Conservation (phyloP, 2,888 invertebrate species). For the Neoascia interrupta region DNA sequence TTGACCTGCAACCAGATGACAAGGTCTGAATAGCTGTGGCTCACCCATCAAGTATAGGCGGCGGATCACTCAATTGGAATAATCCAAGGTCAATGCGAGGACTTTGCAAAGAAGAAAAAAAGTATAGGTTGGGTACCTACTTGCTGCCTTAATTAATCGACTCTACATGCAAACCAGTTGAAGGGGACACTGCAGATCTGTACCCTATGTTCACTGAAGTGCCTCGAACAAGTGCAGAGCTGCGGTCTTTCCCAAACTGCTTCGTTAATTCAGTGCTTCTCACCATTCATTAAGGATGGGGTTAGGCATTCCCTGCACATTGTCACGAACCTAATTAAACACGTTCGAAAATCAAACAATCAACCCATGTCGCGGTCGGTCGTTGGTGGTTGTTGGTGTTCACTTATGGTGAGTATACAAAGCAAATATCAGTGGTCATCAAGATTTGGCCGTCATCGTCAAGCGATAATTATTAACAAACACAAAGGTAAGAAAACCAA, state of each 20-base stretch:
- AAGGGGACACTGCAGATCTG: background rate
- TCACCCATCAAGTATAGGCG: too few species aligned
- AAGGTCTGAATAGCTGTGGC: background rate
- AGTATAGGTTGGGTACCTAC: background rate
- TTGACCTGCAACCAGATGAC: background rate
- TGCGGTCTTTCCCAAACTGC: constrained; percentile 1
- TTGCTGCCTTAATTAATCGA: constrained; percentile 35
- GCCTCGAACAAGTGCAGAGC: too few species aligned
- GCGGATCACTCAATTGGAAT: background rate
- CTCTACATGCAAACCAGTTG: constrained; percentile 15
- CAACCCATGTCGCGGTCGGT: too few species aligned
- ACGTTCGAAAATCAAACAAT: constrained; percentile 2
- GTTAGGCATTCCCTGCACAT: constrained; percentile 39
- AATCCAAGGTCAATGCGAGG: constrained; percentile 8
- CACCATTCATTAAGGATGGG: constrained; percentile 35
- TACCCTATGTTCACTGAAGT: too few species aligned
- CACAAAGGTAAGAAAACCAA: too few species aligned
- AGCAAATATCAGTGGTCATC: constrained; percentile 6
- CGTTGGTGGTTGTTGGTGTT: too few species aligned
- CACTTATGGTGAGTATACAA: too few species aligned
- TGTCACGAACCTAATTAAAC: constrained; percentile 38
- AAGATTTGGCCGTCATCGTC: constrained; percentile 4
- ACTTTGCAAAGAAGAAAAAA: too few species aligned
- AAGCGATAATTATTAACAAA: constrained; percentile 7
- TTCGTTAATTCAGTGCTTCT: constrained; percentile 13